A percentile compares a stretch with the other conserved stretches of the same genome.
These are phyloP conservation scores for Hydractinia echinata DNA, from an alignment of 30 jellyfish, hydroid and myxozoan species.

Conservation along the genomic window DNA sequence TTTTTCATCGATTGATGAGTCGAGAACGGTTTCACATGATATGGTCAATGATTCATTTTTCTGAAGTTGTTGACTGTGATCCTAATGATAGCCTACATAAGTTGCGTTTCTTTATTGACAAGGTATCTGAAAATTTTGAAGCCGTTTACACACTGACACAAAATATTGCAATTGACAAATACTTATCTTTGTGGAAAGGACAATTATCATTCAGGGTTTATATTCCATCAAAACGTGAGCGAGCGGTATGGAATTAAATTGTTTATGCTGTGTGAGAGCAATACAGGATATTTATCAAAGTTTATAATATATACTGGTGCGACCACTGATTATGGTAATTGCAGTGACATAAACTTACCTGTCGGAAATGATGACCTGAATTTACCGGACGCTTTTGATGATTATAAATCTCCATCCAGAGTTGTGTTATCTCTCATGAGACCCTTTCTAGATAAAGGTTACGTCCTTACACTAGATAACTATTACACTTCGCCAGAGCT, in stretches of 20 bases:
- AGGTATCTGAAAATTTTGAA: neutral
- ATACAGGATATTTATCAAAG: constrained; percentile 17
- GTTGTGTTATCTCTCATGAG: constrained; percentile 25
- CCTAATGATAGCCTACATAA: constrained; percentile 10
- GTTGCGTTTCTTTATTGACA: constrained; percentile 18
- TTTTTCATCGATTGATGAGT: constrained; percentile 19
- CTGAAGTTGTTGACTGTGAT: constrained; percentile 1
- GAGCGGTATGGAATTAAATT: constrained; percentile 36
- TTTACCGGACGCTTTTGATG: constrained; percentile 14
- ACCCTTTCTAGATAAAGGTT: neutral
- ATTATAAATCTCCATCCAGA: constrained; percentile 9
- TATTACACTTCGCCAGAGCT: constrained; percentile 23
- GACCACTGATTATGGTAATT: neutral
- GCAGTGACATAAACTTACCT: too few species aligned
- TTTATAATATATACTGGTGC: constrained; percentile 25
- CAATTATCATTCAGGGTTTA: constrained; percentile 14
- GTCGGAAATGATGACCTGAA: too few species aligned
- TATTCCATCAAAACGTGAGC: constrained; percentile 33
- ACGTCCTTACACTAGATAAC: constrained; percentile 21
- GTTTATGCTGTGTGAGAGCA: too few species aligned
- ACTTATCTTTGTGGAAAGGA: constrained; percentile 24
- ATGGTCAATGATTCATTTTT: constrained; percentile 11
- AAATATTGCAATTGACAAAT: constrained; percentile 22
- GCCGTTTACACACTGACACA: constrained; percentile 8
- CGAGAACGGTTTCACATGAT: constrained; percentile 13